A percentile compares a stretch with the other conserved stretches of the same genome.
These are phyloP conservation scores for Spea hammondii DNA, from an alignment of 2,797 vertebrate genomes.

Conservation along the genomic window DNA sequence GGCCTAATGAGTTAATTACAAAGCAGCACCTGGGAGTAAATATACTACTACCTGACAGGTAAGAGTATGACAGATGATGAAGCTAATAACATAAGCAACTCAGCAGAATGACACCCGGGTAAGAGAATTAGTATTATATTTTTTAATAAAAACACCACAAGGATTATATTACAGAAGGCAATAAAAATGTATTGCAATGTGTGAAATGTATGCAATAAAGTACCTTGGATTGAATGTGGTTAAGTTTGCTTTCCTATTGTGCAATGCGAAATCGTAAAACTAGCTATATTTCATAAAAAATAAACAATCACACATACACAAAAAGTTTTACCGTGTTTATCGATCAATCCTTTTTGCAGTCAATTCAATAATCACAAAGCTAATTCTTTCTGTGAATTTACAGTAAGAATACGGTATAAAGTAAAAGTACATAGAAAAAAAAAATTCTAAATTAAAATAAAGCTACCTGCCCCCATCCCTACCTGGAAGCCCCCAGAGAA, in stretches of 20 bases:
- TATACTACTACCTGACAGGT: too few species aligned
- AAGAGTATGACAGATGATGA: too few species aligned
- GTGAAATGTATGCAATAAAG: not conserved
- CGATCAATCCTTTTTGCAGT: slow-evolving; percentile 32
- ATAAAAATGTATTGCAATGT: not conserved
- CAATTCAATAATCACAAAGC: slow-evolving; percentile 42
- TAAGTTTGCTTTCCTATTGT: slow-evolving; percentile 3
- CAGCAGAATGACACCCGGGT: too few species aligned
- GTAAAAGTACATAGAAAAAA: too few species aligned
- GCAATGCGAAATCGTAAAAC: slow-evolving; percentile 2
- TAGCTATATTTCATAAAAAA: not conserved
- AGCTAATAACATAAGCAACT: too few species aligned
- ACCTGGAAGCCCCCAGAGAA: too few species aligned
- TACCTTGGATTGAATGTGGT: slow-evolving; percentile 9
- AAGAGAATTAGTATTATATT: not conserved
- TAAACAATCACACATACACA: slow-evolving; percentile 8
- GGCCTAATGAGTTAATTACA: too few species aligned
- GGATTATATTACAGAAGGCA: slow-evolving; percentile 21
- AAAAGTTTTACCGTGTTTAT: slow-evolving; percentile 40
- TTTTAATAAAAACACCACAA: not conserved
- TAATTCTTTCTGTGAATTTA: too few species aligned
- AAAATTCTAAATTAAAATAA: too few species aligned
- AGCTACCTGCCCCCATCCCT: too few species aligned
- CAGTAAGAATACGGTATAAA: too few species aligned
- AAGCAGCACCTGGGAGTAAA: too few species aligned